Base-by-base conservation (phyloP, 64 coral and sea anemone species). In the Cladopsammia gracilis region DNA sequence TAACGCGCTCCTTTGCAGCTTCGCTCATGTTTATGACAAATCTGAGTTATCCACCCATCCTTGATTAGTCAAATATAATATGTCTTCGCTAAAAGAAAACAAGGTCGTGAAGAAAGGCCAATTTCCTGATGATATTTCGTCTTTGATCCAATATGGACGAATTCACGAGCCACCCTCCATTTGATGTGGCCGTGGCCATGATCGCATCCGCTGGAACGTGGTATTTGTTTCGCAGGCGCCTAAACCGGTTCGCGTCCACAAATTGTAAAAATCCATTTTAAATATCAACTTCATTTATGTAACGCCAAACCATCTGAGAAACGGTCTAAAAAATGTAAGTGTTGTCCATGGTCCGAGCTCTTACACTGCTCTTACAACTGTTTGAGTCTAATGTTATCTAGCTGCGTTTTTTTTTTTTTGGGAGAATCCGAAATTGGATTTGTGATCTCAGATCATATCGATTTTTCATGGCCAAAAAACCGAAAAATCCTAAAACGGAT, bases 1-100 rank as follows among this genome's bases (percentile, higher is more conserved):
- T 97, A 10, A 97, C 96, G n/a, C 96, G 96, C 25, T 97, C 90
- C 91, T 97, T 97, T 3, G 96, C 96, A 25, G 92, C 92, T 77
- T 97, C 96, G 82, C 96, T 97, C 96, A 97, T 97, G 16, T 77
- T 97, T 89, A 12, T 2, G 43, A 25, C 20, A 68, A 84, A 67
- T 23, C 9, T 49, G 9, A 9, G 9, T 49, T 84, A 84, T 84
- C 44, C 44, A 24, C 61, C 80, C 80, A 84, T 84, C 60, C 3
- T 12, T 67, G n/a, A 84, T 25, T 20, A n/a, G 12, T 50, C 44
- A 2, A 50, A 24, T 3, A 84, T 26, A 20, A 84, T 68, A 8
- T 15, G 4, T 49, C n/a, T 23, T 19, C 19, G 7, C 15, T 50
- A 3, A 67, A 68, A 64, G 18, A 6, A 9, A 66, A 3, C 43